Conservation (phyloP, 1,140 invertebrate species). For the Tetragnatha versicolor region DNA sequence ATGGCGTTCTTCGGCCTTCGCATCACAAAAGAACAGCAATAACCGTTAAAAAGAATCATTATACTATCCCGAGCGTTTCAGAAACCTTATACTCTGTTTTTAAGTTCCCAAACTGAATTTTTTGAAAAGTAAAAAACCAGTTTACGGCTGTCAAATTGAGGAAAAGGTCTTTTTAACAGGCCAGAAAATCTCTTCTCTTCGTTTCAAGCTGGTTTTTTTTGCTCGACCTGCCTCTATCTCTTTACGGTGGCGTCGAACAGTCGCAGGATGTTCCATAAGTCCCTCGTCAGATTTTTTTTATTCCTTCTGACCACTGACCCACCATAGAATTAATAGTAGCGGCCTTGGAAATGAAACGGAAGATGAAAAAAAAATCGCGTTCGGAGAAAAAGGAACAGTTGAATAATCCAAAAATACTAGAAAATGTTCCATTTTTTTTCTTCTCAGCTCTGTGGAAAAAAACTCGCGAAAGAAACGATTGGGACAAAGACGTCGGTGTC, state of each 20-base stretch:
- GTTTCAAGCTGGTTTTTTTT: background rate
- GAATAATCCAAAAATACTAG: no score
- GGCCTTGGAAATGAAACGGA: no score
- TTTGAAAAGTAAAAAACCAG: constrained; percentile 27
- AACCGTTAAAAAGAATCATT: background rate
- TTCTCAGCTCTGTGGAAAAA: no score
- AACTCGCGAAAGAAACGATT: no score
- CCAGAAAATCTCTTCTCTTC: background rate
- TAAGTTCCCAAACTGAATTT: constrained; percentile 9
- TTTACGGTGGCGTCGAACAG: background rate
- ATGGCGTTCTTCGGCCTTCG: no score
- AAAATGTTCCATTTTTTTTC: no score
- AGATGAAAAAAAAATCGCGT: no score
- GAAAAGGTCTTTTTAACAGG: constrained; percentile 1
- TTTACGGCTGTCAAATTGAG: constrained; percentile 31
- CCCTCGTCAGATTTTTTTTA: constrained; percentile 22
- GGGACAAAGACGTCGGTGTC: no score
- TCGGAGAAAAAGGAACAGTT: no score
- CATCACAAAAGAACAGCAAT: no score
- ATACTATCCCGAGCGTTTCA: background rate
- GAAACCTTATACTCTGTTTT: background rate
- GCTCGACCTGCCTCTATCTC: background rate
- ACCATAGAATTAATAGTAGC: no score
- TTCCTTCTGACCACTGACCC: constrained; percentile 45
- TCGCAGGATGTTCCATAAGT: constrained; percentile 41